Conservation (phyloP, 2,113 vertebrate species). For the Eurypyga helias region DNA sequence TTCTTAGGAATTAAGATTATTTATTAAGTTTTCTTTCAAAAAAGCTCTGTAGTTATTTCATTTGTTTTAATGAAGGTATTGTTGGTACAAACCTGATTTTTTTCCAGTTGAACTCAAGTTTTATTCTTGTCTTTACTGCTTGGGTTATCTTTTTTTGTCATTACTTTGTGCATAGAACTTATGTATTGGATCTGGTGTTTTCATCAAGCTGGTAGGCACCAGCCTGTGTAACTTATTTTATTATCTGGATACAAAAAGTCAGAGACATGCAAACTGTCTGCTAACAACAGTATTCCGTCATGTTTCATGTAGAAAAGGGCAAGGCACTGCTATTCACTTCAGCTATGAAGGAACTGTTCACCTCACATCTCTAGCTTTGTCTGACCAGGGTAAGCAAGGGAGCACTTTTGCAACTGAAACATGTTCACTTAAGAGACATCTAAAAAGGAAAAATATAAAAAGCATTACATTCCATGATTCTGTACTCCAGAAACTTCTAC, state of each 20-base stretch:
- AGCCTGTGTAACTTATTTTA: not conserved
- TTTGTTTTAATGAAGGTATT: not conserved
- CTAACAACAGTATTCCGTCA: not conserved
- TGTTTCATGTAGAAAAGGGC: not conserved
- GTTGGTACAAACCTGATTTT: not conserved
- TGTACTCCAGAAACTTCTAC: not conserved
- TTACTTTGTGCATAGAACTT: not conserved
- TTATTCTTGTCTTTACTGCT: not conserved
- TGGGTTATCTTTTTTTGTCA: not conserved
- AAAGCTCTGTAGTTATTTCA: not conserved
- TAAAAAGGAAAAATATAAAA: not conserved
- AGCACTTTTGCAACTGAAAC: not conserved
- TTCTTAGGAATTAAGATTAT: not conserved
- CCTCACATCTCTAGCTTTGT: not conserved
- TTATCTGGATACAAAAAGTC: not conserved
- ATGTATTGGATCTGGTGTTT: not conserved
- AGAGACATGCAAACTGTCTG: not conserved
- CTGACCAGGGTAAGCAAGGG: not conserved
- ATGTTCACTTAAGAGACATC: not conserved
- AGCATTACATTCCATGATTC: accelerated
- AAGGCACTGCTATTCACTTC: not conserved
- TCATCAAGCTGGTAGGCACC: not conserved
- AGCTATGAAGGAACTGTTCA: not conserved
- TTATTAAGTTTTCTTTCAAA: not conserved
- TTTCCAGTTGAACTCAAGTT: not conserved